Evolutionary conservation across 2,797 vertebrate species (phyloP).

Genomic region (Sebastes goodei): DNA sequence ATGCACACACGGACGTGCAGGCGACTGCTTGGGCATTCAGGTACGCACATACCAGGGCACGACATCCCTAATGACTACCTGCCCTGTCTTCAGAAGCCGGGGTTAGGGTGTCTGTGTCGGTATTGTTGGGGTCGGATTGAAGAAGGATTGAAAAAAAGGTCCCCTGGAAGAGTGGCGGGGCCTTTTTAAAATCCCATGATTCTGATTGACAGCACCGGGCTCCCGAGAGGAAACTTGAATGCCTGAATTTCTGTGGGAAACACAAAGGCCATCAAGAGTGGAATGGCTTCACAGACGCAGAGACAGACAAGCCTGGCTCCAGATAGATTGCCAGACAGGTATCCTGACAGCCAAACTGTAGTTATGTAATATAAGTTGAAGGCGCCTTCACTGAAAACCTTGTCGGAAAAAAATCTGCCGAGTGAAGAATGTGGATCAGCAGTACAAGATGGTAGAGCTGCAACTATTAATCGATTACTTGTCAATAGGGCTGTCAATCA

Average conservation of each 20-base stretch:
- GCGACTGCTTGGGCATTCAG: slow-evolving; percentile 32
- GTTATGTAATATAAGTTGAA: slow-evolving; percentile 62
- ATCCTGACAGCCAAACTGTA: slow-evolving; percentile 23
- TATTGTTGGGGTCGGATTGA: slow-evolving; percentile 49
- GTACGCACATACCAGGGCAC: slow-evolving; percentile 52
- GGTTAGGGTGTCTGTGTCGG: slow-evolving; percentile 50
- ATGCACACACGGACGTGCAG: slow-evolving; percentile 11
- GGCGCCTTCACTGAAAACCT: slow-evolving; percentile 6
- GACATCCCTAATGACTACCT: slow-evolving; percentile 61
- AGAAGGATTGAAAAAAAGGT: slow-evolving; percentile 35
- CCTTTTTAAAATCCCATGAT: slow-evolving; percentile 45
- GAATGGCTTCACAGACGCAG: slow-evolving; percentile 48
- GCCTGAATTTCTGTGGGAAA: slow-evolving; percentile 67
- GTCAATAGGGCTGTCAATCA: neutral
- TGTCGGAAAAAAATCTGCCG: neutral
- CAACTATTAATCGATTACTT: neutral
- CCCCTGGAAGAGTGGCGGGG: slow-evolving; percentile 24
- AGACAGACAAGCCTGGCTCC: slow-evolving; percentile 63
- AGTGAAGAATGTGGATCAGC: slow-evolving; percentile 10
- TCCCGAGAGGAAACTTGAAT: slow-evolving; percentile 68
- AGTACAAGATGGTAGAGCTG: neutral
- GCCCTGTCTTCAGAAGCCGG: slow-evolving; percentile 41
- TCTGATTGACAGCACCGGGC: slow-evolving; percentile 66
- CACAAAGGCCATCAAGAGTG: slow-evolving; percentile 57
- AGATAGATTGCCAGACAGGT: slow-evolving; percentile 46